These are phyloP conservation scores for Muntiacus reevesi DNA, from an alignment of 2,113 vertebrate species.

Conservation along the genomic window DNA sequence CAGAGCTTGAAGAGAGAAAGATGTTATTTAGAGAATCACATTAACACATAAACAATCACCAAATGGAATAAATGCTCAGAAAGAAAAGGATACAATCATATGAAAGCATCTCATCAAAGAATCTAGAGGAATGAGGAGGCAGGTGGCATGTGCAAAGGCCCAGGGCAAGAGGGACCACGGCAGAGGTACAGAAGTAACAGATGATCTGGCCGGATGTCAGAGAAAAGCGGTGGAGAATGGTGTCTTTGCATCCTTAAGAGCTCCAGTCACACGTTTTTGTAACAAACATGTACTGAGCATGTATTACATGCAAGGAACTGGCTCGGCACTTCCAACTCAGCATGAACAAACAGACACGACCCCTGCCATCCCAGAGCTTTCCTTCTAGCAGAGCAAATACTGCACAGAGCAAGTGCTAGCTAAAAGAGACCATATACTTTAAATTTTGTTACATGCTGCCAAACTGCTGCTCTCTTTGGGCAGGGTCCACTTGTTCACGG, in stretches of 20 bases:
- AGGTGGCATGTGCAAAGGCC: not conserved
- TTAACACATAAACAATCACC: not conserved
- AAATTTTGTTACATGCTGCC: not conserved
- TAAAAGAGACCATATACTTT: not conserved
- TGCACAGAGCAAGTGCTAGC: not conserved
- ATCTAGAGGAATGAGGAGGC: not conserved
- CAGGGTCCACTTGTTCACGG: not conserved
- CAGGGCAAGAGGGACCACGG: fast-evolving
- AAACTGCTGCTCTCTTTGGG: not conserved
- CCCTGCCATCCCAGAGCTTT: not conserved
- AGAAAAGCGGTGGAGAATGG: not conserved
- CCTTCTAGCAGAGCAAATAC: not conserved
- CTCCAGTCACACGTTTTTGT: not conserved
- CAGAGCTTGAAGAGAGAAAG: not conserved
- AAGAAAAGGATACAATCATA: not conserved
- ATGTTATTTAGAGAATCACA: not conserved
- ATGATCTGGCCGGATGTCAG: not conserved
- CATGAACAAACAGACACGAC: not conserved
- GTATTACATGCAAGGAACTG: not conserved
- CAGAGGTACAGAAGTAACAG: not conserved
- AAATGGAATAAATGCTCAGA: not conserved
- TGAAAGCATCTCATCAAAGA: not conserved
- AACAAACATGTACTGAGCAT: not conserved
- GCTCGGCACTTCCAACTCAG: not conserved
- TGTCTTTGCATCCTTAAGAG: not conserved